Base-by-base conservation (phyloP, 2,797 vertebrate species). In the Phataginus tricuspis region DNA sequence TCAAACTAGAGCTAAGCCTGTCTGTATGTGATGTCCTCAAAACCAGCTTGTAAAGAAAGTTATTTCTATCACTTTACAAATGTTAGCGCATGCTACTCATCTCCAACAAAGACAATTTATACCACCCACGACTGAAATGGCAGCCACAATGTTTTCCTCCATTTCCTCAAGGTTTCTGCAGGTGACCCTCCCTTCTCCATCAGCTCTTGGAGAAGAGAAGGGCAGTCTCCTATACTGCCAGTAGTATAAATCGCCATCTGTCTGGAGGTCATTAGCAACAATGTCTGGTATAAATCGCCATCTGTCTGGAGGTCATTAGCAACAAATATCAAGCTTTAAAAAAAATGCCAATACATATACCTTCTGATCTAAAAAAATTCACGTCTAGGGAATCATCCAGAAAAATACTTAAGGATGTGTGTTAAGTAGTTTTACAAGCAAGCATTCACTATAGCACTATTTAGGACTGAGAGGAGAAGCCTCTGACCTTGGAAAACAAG, bases 41-140 rank as follows among this genome's bases (percentile, higher is more conserved):
- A 92, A 79, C 11, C 34, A 93, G 86, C 53, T 63, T 68, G 25
- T 68, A 55, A 91, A 87, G 29, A 68, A 85, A 74, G 31, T 45
- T 92, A 88, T 55, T 91, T 72, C 61, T 72, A 71, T 80, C 31
- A 75, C 85, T 90, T 87, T 53, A 94, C 37, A 90, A 87, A 84
- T 21, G 55, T 9, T 91, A 72, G 34, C 29, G 3, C 91, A 49
- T n/a, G 7, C 4, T 29, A 34, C 5, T 34, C 13, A 91, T 51
- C 29, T 2, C 27, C 84, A 57, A 86, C 29, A 79, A 95, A 39
- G 18, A 29, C 71, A 72, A 83, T 63, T 72, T 93, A 68, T 45
- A 95, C 9, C 18, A 94, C 7, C 21, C 23, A 75, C 77, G 11
- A 63, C 18, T 78, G 31, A 92, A 80, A 93, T 31, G 31, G 37